Base-by-base conservation (phyloP, 2,888 invertebrate genomes). In the Drosophila pseudotakahashii region DNA sequence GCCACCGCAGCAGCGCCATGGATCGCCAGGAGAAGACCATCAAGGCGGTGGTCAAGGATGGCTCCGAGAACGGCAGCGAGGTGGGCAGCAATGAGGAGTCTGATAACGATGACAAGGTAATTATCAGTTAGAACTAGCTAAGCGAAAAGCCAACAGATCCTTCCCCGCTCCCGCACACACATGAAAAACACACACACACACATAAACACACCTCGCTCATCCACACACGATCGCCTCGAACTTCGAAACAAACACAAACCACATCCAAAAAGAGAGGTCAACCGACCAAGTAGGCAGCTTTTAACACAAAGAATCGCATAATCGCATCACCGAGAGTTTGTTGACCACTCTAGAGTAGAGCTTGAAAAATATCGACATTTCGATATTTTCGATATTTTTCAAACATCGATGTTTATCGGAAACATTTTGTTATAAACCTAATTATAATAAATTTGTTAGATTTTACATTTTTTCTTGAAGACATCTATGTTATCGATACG, bases 1-100 rank as follows among this genome's bases (percentile, higher is more conserved):
- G 98, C 82, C 96, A 97, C 86, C 95, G 98, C 66, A 97, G 97
- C 60, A 98, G 98, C 88, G 93, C 98, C 39, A 98, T 99, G 97
- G 99, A 99, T 93, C 95, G 96, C 47, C 96, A 96, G 71, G 94
- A 94, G 68, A 92, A 92, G 67, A 90, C 91, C 37, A 59, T 74
- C 9, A 93, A 94, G 73, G 90, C 91, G 14, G 91, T 90, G 48
- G 79, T 83, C 54, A 94, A 94, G 74, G 94, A 94, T 75, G 94
- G 94, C 63, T 96, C 96, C 73, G 97, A 97, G 80, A 96, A 95
- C 62, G 96, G 96, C 48, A 96, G 96, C 32, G 97, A 97, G 90
- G 95, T 95, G 59, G 96, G 95, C 26, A 97, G 96, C 75, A 95
- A 95, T 32, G 97, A 96, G 85, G 97, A 98, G 84, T 97, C 97